Evolutionary conservation across 2,888 invertebrate species (phyloP).

Genomic region (Leptothorax acervorum): DNA sequence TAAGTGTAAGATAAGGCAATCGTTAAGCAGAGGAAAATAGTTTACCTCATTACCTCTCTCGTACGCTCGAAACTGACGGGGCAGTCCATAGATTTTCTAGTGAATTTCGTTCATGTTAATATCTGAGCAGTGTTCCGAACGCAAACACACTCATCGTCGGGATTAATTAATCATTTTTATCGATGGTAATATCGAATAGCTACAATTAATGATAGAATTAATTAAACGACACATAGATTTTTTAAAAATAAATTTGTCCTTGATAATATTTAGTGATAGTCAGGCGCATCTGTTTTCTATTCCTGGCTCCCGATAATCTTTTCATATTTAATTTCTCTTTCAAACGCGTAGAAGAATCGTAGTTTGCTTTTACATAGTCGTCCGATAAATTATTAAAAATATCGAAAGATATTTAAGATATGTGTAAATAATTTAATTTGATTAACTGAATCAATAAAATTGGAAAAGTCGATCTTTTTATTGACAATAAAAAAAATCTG

Average conservation of each 20-base stretch:
- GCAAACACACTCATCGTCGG: constrained; percentile 52
- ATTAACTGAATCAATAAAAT: not conserved
- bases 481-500: not conserved
- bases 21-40: constrained; percentile 31
- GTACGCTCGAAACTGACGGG: constrained; percentile 34
- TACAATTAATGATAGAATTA: not conserved
- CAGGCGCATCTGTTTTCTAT: constrained; percentile 14
- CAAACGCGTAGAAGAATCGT: not conserved
- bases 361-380: not conserved
- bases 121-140: constrained; percentile 61
- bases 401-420: not conserved
- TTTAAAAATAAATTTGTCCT: constrained; percentile 20
- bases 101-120: constrained; percentile 55
- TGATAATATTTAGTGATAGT: constrained; percentile 7
- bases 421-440: not conserved
- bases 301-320: constrained; percentile 1
- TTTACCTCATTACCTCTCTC: constrained; percentile 19
- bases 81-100: constrained; percentile 48
- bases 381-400: constrained; percentile 24
- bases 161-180: constrained; percentile 25
- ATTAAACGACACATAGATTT: constrained; percentile 9
- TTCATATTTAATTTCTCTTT: constrained; percentile 3
- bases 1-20: constrained; percentile 54
- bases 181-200: not conserved
- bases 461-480: not conserved